Base-by-base conservation (phyloP, 2,888 invertebrate species). In the Dendrolimus houi region DNA sequence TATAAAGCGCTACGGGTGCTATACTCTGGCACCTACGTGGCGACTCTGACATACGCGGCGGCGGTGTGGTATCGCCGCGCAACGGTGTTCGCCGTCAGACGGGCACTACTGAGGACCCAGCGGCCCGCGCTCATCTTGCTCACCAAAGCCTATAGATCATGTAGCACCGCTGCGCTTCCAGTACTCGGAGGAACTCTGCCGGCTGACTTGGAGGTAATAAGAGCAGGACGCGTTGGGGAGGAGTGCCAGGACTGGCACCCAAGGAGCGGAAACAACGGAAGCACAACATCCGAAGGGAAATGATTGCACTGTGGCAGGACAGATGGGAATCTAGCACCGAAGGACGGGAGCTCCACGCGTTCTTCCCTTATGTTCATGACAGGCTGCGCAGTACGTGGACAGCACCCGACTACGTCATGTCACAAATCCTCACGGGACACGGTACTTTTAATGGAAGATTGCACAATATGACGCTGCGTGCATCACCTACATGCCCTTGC, bases 161-260 rank as follows among this genome's bases (percentile, higher is more conserved):
- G 29, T 6, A 29, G 29, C 29, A 29, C 29, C 29, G 29, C 29
- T 6, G 29, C 29, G 29, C 0, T 64, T 59, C 14, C 60, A 0
- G 63, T 64, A 0, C 10, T 71, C 0, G 70, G 69, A 0, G 68
- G 68, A 1, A 69, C 69, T 9, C 60, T 70, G 52, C 69, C 71
- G 8, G 66, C 63, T 7, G 67, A 68, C 57, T 61, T 66, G 47
- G 65, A 65, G 53, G 68, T 68, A 10, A 14, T 54, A 2, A 60
- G 62, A n/a, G 66, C 64, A 7, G 70, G 65, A 56, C 13, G 59
- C 9, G 0, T 61, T 57, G 64, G 63, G 57, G 55, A 47, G 12
- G 53, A 61, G 1, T 62, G 63, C 58, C 52, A 41, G 7, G 53
- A 10, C 13, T 53, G 0, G 55, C 41, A 9, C 9, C 56, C 9